Percentiles rank a stretch among this genome's conserved stretches.
Conservation (phyloP, 2,113 vertebrate species). For the Nothoprocta perdicaria region DNA sequence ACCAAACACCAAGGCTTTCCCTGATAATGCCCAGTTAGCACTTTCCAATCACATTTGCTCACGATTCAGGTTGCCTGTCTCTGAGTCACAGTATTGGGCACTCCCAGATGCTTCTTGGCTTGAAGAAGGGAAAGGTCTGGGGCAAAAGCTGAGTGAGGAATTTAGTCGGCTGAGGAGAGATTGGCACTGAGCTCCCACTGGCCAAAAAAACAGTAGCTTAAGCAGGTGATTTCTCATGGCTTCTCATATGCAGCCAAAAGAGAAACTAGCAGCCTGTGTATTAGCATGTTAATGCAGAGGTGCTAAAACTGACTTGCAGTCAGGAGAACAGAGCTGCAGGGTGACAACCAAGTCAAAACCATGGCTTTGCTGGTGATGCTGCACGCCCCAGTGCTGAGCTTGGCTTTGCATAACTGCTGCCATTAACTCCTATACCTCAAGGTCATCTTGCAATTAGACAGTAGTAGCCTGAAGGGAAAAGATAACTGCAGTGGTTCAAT, state of each 20-base stretch:
- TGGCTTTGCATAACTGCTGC: not conserved
- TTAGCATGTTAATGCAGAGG: not conserved
- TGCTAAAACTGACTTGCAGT: not conserved
- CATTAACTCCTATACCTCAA: not conserved
- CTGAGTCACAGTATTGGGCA: not conserved
- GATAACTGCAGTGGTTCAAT: constrained; percentile 2
- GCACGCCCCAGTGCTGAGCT: not conserved
- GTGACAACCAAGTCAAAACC: not conserved
- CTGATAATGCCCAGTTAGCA: not conserved
- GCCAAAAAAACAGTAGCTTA: not conserved
- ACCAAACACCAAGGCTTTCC: not conserved
- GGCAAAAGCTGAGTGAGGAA: not conserved
- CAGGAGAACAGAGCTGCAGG: not conserved
- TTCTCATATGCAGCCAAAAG: not conserved
- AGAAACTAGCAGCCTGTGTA: not conserved
- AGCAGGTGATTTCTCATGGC: not conserved
- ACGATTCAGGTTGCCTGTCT: not conserved
- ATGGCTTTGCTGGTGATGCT: not conserved
- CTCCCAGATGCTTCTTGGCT: not conserved
- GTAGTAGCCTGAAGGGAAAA: constrained; percentile 18
- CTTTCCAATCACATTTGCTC: not conserved
- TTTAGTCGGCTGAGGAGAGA: not conserved
- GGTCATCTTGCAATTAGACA: constrained; percentile 38
- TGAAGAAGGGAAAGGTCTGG: not conserved
- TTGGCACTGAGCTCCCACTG: not conserved